phyloP scores from a whole-genome alignment of 2,888 invertebrate species.

The Seira ritae region DNA sequence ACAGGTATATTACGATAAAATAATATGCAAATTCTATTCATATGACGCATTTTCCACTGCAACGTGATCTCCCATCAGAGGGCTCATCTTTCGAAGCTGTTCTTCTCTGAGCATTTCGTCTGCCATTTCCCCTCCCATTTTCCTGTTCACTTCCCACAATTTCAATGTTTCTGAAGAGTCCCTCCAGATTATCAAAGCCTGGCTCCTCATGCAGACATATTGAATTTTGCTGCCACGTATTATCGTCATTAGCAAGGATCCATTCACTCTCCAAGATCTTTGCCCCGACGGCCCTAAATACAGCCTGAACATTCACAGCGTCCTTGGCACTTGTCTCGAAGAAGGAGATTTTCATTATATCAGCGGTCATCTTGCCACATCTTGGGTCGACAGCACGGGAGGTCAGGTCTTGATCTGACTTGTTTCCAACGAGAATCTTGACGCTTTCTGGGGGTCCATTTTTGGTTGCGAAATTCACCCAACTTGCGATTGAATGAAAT shows the following conservation, averaged over 20 bases:
- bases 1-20: too few relatives aligned
- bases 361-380: constrained; percentile 70
- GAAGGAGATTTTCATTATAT: constrained; percentile 67
- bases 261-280: constrained; percentile 67
- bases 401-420: constrained; percentile 65
- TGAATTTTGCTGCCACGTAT: constrained; percentile 58
- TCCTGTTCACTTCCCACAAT: not conserved
- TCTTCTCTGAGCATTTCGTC: not conserved
- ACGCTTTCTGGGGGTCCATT: constrained; percentile 69
- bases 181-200: constrained; percentile 37
- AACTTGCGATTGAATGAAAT: constrained; percentile 67
- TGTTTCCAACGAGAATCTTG: constrained; percentile 71
- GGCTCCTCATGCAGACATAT: constrained; percentile 60
- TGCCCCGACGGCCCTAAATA: constrained; percentile 66
- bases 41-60: not conserved
- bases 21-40: too few relatives aligned
- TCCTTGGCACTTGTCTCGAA: constrained; percentile 71
- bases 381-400: constrained; percentile 56
- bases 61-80: not conserved
- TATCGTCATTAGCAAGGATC: constrained; percentile 58
- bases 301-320: constrained; percentile 67
- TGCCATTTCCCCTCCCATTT: constrained; percentile 1
- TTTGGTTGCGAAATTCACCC: constrained; percentile 70
- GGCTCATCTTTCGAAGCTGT: not conserved
- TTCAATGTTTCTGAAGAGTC: constrained; percentile 27